Percentiles rank a stretch among this genome's conserved stretches.
phyloP scores from a whole-genome alignment of 2,797 vertebrate species.

The Cynopterus sphinx region DNA sequence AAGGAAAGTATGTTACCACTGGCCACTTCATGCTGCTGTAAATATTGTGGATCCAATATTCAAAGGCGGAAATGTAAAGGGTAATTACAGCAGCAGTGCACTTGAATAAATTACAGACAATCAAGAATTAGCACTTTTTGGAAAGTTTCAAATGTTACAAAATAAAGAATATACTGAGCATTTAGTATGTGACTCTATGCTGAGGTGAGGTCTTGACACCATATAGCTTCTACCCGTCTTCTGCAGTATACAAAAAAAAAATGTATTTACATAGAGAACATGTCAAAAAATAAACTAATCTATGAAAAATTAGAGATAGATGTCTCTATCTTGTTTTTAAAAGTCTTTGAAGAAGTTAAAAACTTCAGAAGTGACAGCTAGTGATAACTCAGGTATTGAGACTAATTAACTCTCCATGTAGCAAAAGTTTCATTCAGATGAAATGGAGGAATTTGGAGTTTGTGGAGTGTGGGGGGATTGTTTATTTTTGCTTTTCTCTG shows the following conservation, averaged over 20 bases:
- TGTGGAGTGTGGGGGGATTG: neutral
- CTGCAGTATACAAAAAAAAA: neutral
- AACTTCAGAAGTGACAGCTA: neutral
- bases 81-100: neutral
- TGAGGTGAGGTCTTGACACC: neutral
- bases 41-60: neutral
- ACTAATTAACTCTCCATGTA: neutral
- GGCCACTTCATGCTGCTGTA: neutral
- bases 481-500: neutral
- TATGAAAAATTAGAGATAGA: neutral
- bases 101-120: neutral
- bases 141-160: neutral
- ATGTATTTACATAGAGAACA: neutral
- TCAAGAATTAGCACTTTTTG: neutral
- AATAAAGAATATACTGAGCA: neutral
- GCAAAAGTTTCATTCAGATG: neutral
- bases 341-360: constrained; percentile 6
- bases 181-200: neutral
- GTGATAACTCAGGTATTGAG: neutral
- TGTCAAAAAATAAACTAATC: neutral
- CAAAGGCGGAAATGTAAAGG: neutral
- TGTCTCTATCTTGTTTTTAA: neutral
- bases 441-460: neutral
- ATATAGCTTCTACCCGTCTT: neutral
- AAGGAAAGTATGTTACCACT: neutral